Conservation (phyloP, 2,888 invertebrate species). For the Dromius quadrimaculatus region DNA sequence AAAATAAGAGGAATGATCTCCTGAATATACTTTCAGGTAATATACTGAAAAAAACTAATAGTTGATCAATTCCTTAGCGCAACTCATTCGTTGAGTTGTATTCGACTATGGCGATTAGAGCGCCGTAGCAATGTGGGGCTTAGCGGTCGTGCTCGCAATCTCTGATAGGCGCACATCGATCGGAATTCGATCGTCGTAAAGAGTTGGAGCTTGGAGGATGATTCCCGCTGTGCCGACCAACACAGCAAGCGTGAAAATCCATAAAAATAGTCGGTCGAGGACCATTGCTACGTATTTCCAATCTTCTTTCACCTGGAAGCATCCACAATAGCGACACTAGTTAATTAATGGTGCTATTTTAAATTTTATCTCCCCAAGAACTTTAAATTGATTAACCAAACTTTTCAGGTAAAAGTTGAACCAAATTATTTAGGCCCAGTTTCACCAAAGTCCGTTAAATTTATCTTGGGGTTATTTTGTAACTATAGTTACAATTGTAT, state of each 20-base stretch:
- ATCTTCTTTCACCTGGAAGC: slow-evolving; percentile 89
- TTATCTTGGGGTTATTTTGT: no score
- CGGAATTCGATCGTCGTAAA: slow-evolving; percentile 91
- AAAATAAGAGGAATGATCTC: not conserved
- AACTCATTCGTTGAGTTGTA: slow-evolving; percentile 21
- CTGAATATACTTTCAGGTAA: not conserved
- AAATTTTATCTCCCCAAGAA: no score
- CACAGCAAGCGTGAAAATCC: slow-evolving; percentile 97
- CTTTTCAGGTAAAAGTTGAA: no score
- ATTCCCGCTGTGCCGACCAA: slow-evolving; percentile 94
- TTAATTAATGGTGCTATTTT: not conserved
- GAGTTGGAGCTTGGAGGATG: slow-evolving; percentile 93
- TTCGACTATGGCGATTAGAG: slow-evolving; percentile 55
- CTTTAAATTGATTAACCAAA: no score
- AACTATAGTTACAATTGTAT: no score
- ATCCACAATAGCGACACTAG: not conserved
- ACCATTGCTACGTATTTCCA: slow-evolving; percentile 99
- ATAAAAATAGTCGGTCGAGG: slow-evolving; percentile 94
- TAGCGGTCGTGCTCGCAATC: slow-evolving; percentile 90
- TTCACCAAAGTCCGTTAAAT: no score
- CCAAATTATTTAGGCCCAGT: no score
- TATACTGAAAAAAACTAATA: slow-evolving; percentile 24
- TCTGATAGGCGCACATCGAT: slow-evolving; percentile 90
- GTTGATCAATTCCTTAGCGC: slow-evolving; percentile 40
- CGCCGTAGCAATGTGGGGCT: slow-evolving; percentile 75